Percentiles rank a stretch among this genome's conserved stretches.
phyloP scores from a whole-genome alignment of 2,888 invertebrate genomes.

The Orthonevra nobilis region DNA sequence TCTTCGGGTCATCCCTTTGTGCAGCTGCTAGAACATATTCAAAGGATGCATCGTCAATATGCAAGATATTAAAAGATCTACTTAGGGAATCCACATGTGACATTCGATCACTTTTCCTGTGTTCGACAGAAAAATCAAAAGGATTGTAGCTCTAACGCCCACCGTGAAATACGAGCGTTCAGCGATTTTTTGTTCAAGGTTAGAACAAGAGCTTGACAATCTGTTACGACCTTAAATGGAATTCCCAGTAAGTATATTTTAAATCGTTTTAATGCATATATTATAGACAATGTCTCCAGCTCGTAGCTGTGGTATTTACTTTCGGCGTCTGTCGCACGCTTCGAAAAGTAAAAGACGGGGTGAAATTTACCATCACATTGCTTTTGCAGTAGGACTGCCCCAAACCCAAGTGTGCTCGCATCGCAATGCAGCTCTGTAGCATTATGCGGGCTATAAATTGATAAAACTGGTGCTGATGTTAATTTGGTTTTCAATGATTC shows the following conservation, averaged over 20 bases:
- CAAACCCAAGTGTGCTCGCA: too few species aligned
- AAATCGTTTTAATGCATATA: constrained; percentile 36
- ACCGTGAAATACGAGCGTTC: constrained; percentile 68
- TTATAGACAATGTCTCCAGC: too few species aligned
- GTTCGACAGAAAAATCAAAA: constrained; percentile 69
- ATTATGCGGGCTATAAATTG: too few species aligned
- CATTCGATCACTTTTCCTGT: constrained; percentile 71
- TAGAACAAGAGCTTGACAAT: too few species aligned
- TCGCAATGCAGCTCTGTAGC: neutral
- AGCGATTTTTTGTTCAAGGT: constrained; percentile 68
- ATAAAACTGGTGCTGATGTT: neutral
- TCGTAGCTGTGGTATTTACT: too few species aligned
- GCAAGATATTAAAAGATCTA: constrained; percentile 47
- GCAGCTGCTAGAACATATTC: constrained; percentile 42
- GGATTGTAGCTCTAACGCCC: too few species aligned
- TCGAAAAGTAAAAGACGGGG: neutral
- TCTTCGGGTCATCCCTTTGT: constrained; percentile 63
- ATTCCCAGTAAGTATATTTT: constrained; percentile 62
- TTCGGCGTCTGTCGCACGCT: too few species aligned
- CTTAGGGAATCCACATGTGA: constrained; percentile 74
- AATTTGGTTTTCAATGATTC: neutral
- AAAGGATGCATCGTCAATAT: constrained; percentile 38
- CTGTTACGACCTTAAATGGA: constrained; percentile 71
- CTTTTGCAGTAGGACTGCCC: too few species aligned
- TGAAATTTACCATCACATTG: neutral